Evolutionary conservation across 2,797 vertebrate species (phyloP), one percentile per base, ranked within the genome.

Genomic region (Chaetophractus vellerosus): DNA sequence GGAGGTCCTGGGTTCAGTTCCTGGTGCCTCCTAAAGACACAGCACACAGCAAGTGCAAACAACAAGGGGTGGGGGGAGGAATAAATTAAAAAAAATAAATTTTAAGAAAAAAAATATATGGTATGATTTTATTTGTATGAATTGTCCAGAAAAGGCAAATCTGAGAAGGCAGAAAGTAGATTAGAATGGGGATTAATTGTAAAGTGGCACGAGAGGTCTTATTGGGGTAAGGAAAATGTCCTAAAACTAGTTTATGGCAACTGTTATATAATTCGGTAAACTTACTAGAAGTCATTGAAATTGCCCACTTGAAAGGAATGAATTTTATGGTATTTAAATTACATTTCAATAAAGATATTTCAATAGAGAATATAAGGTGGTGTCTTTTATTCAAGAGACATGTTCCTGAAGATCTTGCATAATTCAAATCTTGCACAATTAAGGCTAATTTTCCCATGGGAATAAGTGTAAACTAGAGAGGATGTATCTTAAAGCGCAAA

Each of bases 261-360:
- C 86, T 12, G 33, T 83, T 41, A 52, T 7, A 36, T 14, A 94
- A 80, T 87, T 79, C 9, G 89, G 48, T 81, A 72, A 76, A 86
- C 68, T 93, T 91, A 68, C 19, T 90, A 92, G 84, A 96, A 88
- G 52, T 91, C 23, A 71, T 59, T 95, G 41, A 90, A 90, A 61
- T 80, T 50, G 31, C 66, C 38, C 28, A 88, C 24, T 84, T 85
- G 74, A 36, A 66, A 90, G 55, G 24, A 81, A 18, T 95, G 82
- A 88, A 63, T 86, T 75, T 85, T 41, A 57, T 55, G 23, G 16
- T 16, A 87, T 63, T 23, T 69, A 96, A 86, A 45, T 89, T 61
- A 28, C 38, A 45, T 48, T 95, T 83, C 23, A 87, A 61, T 87
- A 63, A 55, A 57, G 93, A 91, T 45, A 45, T 48, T 95, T 83